A percentile compares a stretch with the other conserved stretches of the same genome.
These are phyloP conservation scores for Ctenosaura bakeri DNA, from an alignment of 2,797 vertebrate genomes.

Conservation along the genomic window DNA sequence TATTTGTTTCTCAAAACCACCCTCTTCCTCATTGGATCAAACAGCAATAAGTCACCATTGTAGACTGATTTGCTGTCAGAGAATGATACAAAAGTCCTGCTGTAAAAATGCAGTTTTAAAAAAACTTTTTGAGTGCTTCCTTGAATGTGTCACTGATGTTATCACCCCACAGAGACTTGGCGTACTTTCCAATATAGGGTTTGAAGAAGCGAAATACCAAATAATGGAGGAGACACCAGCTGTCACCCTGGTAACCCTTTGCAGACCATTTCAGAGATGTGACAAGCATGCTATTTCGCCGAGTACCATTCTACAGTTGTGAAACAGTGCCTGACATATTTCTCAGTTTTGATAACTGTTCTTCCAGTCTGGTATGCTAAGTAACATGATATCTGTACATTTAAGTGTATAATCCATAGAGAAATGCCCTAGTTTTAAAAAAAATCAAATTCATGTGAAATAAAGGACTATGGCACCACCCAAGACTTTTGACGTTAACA, in stretches of 20 bases:
- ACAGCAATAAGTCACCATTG: conserved; percentile 54
- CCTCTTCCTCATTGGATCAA: conserved; percentile 36
- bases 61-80: conserved; percentile 68
- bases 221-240: conserved; percentile 37
- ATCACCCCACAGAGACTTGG: conserved; percentile 60
- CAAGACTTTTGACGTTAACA: not conserved
- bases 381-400: conserved; percentile 5
- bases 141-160: conserved; percentile 58
- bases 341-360: not conserved
- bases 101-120: conserved; percentile 62
- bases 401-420: not conserved
- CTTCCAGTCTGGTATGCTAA: not conserved
- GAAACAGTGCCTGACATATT: conserved; percentile 5
- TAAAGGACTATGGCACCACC: not conserved
- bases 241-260: conserved; percentile 61
- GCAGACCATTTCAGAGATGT: conserved; percentile 50
- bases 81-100: conserved; percentile 57
- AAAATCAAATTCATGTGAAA: not conserved
- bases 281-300: conserved; percentile 23
- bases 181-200: conserved; percentile 56
- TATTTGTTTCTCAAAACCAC: conserved; percentile 49
- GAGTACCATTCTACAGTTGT: not conserved
- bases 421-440: not conserved
- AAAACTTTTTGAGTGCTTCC: conserved; percentile 34
- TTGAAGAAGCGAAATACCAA: conserved; percentile 59